Percentiles rank a stretch among this genome's conserved stretches.
Evolutionary conservation across 2,113 vertebrate species (phyloP).

Genomic region (Neogale vison): DNA sequence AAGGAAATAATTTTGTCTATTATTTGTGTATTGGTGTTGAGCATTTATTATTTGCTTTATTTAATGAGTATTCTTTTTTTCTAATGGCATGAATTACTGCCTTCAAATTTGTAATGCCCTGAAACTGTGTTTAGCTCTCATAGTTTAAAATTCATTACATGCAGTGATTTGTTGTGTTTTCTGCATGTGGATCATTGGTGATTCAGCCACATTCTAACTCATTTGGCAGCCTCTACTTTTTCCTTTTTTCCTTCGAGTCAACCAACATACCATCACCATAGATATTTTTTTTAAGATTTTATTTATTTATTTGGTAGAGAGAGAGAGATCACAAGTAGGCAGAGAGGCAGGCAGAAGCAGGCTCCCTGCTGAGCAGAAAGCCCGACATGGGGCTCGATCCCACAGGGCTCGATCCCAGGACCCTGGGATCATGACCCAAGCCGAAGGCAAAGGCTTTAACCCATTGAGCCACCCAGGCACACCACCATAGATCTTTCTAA

Average conservation of each 20-base stretch:
- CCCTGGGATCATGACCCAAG: too few relatives aligned
- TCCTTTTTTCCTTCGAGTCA: neutral
- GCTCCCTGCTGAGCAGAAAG: too few relatives aligned
- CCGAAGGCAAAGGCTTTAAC: too few relatives aligned
- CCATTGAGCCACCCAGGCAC: too few relatives aligned
- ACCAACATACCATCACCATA: neutral
- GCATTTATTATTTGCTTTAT: neutral
- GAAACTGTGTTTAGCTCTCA: neutral
- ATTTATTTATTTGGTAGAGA: too few relatives aligned
- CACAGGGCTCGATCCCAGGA: too few relatives aligned
- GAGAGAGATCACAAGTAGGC: too few relatives aligned
- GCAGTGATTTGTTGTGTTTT: neutral
- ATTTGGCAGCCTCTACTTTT: neutral
- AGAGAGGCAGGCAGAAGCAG: too few relatives aligned
- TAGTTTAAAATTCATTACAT: neutral
- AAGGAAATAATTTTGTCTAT: neutral
- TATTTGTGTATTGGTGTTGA: neutral
- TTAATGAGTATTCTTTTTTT: constrained; percentile 61
- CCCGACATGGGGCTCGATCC: too few relatives aligned
- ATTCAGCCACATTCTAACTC: neutral
- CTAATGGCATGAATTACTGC: neutral
- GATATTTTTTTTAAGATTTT: too few relatives aligned
- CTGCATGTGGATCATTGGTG: neutral
- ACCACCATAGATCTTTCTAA: neutral
- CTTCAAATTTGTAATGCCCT: neutral